Conservation (phyloP, 2,797 vertebrate genomes). For the Xiphorhynchus erythropygius region DNA sequence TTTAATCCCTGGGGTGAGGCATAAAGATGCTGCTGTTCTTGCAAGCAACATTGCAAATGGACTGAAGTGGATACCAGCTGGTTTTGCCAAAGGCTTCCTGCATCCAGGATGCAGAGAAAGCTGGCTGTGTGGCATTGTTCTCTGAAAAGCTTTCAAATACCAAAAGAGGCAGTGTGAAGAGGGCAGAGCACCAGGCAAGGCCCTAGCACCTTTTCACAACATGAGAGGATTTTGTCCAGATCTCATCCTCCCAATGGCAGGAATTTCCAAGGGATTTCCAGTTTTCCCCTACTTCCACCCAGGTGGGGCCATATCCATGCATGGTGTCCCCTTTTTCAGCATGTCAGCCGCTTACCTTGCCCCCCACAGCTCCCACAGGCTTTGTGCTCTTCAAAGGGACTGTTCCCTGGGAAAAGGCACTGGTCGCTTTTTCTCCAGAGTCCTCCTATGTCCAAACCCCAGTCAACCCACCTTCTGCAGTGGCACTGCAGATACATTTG, state of each 20-base stretch:
- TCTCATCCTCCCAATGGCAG: background rate
- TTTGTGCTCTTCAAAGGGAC: background rate
- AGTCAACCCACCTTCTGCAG: background rate
- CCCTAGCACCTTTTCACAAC: background rate
- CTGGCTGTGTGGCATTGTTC: background rate
- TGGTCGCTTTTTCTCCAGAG: rapidly evolving
- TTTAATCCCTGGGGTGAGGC: background rate
- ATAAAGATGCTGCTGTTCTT: background rate
- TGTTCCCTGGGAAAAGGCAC: background rate
- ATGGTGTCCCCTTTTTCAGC: background rate
- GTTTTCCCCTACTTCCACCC: background rate
- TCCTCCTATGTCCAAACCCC: background rate
- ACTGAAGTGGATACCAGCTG: background rate
- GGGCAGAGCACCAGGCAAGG: background rate
- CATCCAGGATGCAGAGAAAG: rapidly evolving
- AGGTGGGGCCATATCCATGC: background rate
- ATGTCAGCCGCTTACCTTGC: background rate
- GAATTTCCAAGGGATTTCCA: background rate
- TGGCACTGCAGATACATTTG: background rate
- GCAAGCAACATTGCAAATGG: background rate
- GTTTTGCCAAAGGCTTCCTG: background rate
- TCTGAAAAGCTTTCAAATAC: background rate
- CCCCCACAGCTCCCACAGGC: rapidly evolving
- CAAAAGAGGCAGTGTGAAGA: background rate
- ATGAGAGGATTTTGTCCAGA: background rate